These are phyloP conservation scores for Venturia canescens DNA, from an alignment of 1,140 invertebrate species.

Conservation along the genomic window DNA sequence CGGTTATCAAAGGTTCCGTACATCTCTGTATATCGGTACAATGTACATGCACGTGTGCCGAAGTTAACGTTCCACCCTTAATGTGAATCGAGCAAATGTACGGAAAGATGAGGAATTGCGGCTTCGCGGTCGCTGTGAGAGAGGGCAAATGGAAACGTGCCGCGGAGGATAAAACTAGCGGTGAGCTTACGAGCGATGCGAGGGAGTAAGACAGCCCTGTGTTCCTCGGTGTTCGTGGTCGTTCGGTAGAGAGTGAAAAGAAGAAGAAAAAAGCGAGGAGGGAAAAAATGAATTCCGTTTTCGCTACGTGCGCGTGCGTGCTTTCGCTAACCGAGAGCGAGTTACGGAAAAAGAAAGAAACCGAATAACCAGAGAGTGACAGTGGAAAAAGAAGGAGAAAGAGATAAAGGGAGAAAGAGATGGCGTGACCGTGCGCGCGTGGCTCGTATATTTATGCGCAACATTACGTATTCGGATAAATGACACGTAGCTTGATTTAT, in stretches of 20 bases:
- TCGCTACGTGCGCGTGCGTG: background rate
- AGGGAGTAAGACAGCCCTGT: background rate
- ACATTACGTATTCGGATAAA: slow-evolving; percentile 75
- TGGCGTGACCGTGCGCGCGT: slow-evolving; percentile 61
- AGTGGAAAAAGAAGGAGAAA: background rate
- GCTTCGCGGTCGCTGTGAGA: slow-evolving; percentile 61
- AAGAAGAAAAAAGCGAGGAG: slow-evolving; percentile 22
- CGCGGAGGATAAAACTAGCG: slow-evolving; percentile 27
- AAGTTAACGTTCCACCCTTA: slow-evolving; percentile 67
- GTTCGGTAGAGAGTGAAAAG: slow-evolving; percentile 24
- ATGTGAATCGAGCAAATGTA: slow-evolving; percentile 67
- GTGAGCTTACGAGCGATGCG: slow-evolving; percentile 33
- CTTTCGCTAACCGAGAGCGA: slow-evolving; percentile 1
- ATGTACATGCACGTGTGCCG: slow-evolving; percentile 53
- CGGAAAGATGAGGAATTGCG: slow-evolving; percentile 70
- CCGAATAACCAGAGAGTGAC: slow-evolving; percentile 53
- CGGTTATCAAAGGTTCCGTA: background rate
- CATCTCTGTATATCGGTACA: background rate
- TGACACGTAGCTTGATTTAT: slow-evolving; percentile 75
- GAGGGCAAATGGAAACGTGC: slow-evolving; percentile 36
- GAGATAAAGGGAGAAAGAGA: slow-evolving; percentile 55
- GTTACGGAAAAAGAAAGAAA: background rate
- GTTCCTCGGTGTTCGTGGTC: slow-evolving; percentile 35
- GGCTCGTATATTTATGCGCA: slow-evolving; percentile 73
- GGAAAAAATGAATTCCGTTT: slow-evolving; percentile 18